phyloP scores from a whole-genome alignment of 2,113 vertebrate genomes.

The Haplochromis vanheusdeni region DNA sequence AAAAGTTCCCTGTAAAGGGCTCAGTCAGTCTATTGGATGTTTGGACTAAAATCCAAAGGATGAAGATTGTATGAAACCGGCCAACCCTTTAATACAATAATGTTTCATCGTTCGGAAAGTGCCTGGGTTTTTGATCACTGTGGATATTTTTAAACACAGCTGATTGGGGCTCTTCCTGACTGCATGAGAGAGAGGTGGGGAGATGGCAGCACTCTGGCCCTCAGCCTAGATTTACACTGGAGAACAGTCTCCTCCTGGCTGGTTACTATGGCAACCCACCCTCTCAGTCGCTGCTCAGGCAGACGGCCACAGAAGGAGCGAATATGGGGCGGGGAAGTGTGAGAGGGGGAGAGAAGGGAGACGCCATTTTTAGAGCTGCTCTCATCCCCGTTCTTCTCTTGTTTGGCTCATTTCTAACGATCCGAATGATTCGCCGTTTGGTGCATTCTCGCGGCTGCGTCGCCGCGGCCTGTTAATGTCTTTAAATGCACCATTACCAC shows the following conservation, averaged over 20 bases:
- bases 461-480: neutral
- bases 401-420: neutral
- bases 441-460: neutral
- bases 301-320: conserved; percentile 10
- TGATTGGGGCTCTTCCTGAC: conserved; percentile 13
- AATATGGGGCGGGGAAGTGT: neutral
- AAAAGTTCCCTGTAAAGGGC: neutral
- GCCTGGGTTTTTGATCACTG: neutral
- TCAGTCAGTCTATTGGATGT: neutral
- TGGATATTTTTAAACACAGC: neutral
- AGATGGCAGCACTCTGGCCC: conserved; percentile 6
- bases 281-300: conserved; percentile 3
- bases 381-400: neutral
- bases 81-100: neutral
- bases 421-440: neutral
- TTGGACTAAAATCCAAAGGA: neutral
- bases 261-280: conserved; percentile 61
- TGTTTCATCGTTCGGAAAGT: accelerated
- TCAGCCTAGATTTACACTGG: conserved; percentile 19
- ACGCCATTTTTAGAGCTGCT: conserved; percentile 54
- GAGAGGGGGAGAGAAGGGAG: neutral
- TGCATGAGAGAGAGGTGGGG: neutral
- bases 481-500: neutral
- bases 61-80: neutral
- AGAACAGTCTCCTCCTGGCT: conserved; percentile 26